These are phyloP conservation scores for Malacoctenus gilli DNA, from an alignment of 2,797 vertebrate species.

Conservation along the genomic window DNA sequence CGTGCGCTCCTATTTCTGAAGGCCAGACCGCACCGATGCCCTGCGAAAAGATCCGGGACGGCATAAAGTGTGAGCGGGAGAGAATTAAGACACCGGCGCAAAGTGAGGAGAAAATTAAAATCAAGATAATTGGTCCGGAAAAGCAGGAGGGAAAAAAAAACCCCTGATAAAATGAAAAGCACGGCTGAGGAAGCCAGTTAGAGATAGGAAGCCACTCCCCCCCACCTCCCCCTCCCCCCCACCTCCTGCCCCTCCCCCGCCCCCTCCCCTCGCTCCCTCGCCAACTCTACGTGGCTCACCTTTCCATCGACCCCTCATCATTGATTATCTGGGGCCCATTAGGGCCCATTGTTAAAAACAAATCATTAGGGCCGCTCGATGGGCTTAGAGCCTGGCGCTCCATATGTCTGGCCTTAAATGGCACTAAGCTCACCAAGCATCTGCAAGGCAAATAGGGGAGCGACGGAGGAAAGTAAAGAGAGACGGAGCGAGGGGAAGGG, in stretches of 20 bases:
- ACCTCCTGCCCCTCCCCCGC: slow-evolving; percentile 48
- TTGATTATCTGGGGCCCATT: slow-evolving; percentile 97
- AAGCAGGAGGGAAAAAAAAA: slow-evolving; percentile 29
- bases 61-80: slow-evolving; percentile 6
- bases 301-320: slow-evolving; percentile 91
- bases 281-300: slow-evolving; percentile 82
- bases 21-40: no score
- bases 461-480: slow-evolving; percentile 32
- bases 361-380: slow-evolving; percentile 93
- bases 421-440: slow-evolving; percentile 87
- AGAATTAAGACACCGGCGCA: not conserved
- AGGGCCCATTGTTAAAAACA: slow-evolving; percentile 97
- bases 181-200: slow-evolving; percentile 66
- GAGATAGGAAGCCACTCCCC: slow-evolving; percentile 64
- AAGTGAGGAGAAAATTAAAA: slow-evolving; percentile 39
- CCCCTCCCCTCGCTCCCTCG: slow-evolving; percentile 53
- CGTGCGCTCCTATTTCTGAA: no score
- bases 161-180: slow-evolving; percentile 18
- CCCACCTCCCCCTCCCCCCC: slow-evolving; percentile 31
- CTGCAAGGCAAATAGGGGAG: slow-evolving; percentile 84
- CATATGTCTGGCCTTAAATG: slow-evolving; percentile 94
- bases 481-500: slow-evolving; percentile 20
- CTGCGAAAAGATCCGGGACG: no score
- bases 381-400: slow-evolving; percentile 88
- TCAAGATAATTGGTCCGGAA: slow-evolving; percentile 36